These are phyloP conservation scores for Zosterops borbonicus DNA, from an alignment of 2,113 vertebrate species.

Conservation along the genomic window DNA sequence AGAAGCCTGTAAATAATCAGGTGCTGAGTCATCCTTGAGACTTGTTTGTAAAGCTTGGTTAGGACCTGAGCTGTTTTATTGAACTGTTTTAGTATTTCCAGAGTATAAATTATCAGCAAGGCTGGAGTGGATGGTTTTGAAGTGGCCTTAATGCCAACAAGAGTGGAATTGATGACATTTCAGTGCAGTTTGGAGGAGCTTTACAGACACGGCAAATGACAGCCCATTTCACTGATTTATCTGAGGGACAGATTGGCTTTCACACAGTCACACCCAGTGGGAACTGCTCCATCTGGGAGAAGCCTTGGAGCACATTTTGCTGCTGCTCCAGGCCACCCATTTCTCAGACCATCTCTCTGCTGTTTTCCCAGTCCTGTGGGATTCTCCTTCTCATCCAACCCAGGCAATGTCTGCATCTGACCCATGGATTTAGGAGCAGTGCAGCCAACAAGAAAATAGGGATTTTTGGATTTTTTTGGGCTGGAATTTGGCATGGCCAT, in stretches of 20 bases:
- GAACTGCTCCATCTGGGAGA: background rate
- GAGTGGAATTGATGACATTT: background rate
- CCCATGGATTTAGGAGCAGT: background rate
- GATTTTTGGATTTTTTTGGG: background rate
- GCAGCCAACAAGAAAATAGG: background rate
- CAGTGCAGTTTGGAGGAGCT: background rate
- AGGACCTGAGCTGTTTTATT: background rate
- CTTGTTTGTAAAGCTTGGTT: background rate
- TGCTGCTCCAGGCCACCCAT: background rate
- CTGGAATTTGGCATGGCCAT: background rate
- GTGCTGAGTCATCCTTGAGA: conserved; percentile 7
- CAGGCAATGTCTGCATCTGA: background rate
- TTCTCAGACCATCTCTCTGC: background rate
- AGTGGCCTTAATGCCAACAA: background rate
- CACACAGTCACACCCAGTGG: background rate
- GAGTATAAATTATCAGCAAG: background rate
- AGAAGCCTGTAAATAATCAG: conserved; percentile 49
- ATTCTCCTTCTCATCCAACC: background rate
- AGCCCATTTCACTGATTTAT: background rate
- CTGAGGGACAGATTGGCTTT: background rate
- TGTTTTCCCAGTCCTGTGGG: background rate
- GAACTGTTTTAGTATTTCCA: background rate
- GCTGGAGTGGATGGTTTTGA: background rate
- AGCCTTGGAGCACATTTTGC: background rate
- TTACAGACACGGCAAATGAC: background rate